phyloP scores from a whole-genome alignment of 2,113 vertebrate species.

The Hiodon tergisus region DNA sequence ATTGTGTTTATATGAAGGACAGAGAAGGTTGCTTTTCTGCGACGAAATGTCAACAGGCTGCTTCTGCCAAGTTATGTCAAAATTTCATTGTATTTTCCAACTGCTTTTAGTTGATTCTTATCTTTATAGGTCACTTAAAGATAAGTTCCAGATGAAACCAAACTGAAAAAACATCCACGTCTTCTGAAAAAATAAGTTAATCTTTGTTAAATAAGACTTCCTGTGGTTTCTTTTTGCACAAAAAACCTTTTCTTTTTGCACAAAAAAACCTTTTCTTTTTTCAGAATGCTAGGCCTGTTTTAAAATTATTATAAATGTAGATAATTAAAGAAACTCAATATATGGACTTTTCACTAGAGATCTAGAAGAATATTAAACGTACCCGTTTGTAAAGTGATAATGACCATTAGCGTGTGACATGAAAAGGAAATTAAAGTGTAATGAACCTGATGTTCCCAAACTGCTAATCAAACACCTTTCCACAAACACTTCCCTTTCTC shows the following conservation, averaged over 20 bases:
- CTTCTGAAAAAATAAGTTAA: background rate
- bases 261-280: background rate
- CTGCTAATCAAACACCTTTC: background rate
- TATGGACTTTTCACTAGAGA: background rate
- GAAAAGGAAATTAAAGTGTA: background rate
- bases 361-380: background rate
- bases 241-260: background rate
- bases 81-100: background rate
- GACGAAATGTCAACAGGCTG: background rate
- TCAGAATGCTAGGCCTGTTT: background rate
- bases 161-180: background rate
- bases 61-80: slow-evolving; percentile 1
- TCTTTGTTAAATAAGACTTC: background rate
- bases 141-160: background rate
- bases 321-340: background rate
- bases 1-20: background rate
- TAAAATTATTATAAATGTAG: background rate
- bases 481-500: background rate
- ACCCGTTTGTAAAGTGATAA: background rate
- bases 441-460: background rate
- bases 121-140: slow-evolving; percentile 17
- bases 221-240: slow-evolving; percentile 13
- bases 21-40: background rate
- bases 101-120: background rate
- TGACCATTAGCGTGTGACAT: background rate